phyloP scores from a whole-genome alignment of 1,140 invertebrate genomes.

The Drosophila pectinifera region DNA sequence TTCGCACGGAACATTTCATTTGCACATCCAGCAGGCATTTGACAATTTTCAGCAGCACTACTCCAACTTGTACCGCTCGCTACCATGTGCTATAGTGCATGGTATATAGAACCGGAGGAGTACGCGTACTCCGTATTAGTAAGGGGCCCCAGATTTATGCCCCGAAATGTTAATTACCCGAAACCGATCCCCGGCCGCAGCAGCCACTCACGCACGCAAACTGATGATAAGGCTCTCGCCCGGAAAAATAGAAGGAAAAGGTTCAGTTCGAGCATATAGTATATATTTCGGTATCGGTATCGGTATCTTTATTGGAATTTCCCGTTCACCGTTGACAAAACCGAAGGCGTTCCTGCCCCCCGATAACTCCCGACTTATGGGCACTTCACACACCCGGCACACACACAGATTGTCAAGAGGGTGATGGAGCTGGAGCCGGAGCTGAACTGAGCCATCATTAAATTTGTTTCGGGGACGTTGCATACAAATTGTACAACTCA shows the following conservation, averaged over 20 bases:
- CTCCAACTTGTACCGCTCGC: slow-evolving; percentile 4
- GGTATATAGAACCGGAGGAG: too few relatives aligned
- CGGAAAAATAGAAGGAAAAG: slow-evolving; percentile 8
- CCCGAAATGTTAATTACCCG: slow-evolving; percentile 75
- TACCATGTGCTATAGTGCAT: slow-evolving; percentile 30
- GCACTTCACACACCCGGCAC: slow-evolving; percentile 1
- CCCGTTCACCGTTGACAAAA: slow-evolving; percentile 48
- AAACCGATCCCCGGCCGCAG: slow-evolving; percentile 68
- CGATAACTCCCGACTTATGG: slow-evolving; percentile 19
- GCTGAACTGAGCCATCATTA: slow-evolving; percentile 12
- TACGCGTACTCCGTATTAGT: slow-evolving; percentile 6
- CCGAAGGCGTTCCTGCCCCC: slow-evolving; percentile 47
- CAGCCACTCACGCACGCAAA: slow-evolving; percentile 49
- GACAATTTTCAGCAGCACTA: slow-evolving; percentile 36
- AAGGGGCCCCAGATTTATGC: slow-evolving; percentile 70
- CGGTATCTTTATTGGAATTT: slow-evolving; percentile 35
- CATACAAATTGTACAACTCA: slow-evolving; percentile 37
- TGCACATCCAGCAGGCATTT: slow-evolving; percentile 37
- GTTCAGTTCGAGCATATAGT: slow-evolving; percentile 10
- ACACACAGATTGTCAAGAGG: slow-evolving; percentile 26
- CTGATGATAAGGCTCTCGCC: slow-evolving; percentile 44
- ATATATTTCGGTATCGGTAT: slow-evolving; percentile 18
- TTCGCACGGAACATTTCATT: slow-evolving; percentile 36
- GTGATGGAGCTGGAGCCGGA: not conserved
- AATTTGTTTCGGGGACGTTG: slow-evolving; percentile 45